These are phyloP conservation scores for Myiozetetes cayanensis DNA, from an alignment of 2,113 vertebrate species.

Conservation along the genomic window DNA sequence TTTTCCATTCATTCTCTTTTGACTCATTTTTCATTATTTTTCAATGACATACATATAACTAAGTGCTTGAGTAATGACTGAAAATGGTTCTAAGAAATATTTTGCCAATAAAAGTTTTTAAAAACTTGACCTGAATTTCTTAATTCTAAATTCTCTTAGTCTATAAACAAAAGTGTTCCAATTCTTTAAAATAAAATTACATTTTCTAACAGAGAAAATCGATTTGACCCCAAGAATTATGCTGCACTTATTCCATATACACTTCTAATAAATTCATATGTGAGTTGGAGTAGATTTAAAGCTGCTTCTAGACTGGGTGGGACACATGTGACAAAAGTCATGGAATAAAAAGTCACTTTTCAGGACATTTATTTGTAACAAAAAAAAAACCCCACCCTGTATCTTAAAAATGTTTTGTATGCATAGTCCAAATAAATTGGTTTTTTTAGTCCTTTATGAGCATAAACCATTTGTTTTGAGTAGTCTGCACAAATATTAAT, in stretches of 20 bases:
- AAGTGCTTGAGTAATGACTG: neutral
- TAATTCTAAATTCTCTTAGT: neutral
- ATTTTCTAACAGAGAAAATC: neutral
- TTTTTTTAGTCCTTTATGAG: neutral
- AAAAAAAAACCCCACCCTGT: neutral
- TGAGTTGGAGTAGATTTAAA: neutral
- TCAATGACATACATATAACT: neutral
- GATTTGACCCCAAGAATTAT: neutral
- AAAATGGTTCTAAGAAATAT: neutral
- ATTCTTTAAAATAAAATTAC: neutral
- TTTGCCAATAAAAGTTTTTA: neutral
- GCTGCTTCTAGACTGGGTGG: neutral
- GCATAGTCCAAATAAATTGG: accelerated
- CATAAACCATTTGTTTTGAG: neutral
- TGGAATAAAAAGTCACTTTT: neutral
- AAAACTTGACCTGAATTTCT: neutral
- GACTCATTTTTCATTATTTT: neutral
- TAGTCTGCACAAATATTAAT: neutral
- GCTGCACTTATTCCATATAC: neutral
- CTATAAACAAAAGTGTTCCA: neutral
- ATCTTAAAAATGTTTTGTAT: neutral
- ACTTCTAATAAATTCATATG: neutral
- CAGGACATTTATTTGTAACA: neutral
- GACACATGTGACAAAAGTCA: neutral
- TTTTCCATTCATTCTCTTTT: neutral